phyloP scores from a whole-genome alignment of 2,888 invertebrate species.

The Lepetodrilus schrolli region DNA sequence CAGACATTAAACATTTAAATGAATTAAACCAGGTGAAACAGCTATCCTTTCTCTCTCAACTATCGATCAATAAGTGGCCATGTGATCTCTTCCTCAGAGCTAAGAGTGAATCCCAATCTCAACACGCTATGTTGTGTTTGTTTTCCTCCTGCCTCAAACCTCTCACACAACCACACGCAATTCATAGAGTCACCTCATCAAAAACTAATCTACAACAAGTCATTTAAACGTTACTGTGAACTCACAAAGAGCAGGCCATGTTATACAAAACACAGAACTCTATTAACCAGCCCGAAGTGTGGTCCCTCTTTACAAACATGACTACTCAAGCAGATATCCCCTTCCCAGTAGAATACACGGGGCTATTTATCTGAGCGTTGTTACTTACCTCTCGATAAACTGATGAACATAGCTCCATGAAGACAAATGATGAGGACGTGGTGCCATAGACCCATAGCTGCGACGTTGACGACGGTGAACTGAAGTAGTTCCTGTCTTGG shows the following conservation, averaged over 20 bases:
- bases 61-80: too few species aligned
- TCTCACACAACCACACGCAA: too few species aligned
- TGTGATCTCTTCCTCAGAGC: too few species aligned
- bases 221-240: constrained; percentile 24
- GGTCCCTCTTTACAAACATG: background rate
- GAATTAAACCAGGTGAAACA: too few species aligned
- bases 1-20: too few species aligned
- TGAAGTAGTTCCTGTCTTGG: too few species aligned
- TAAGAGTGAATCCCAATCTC: background rate
- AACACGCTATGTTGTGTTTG: too few species aligned
- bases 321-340: constrained; percentile 1
- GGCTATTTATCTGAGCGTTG: background rate
- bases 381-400: background rate
- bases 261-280: background rate
- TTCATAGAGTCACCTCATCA: constrained; percentile 13
- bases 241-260: background rate
- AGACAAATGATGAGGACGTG: background rate
- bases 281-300: background rate
- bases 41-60: too few species aligned
- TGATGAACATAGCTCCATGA: background rate
- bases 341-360: background rate
- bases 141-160: too few species aligned
- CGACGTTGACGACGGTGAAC: background rate
- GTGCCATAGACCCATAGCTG: background rate
- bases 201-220: constrained; percentile 8